Percentiles rank a stretch among this genome's conserved stretches.
Evolutionary conservation across 2,113 vertebrate genomes (phyloP).

Genomic region (Athene cunicularia): DNA sequence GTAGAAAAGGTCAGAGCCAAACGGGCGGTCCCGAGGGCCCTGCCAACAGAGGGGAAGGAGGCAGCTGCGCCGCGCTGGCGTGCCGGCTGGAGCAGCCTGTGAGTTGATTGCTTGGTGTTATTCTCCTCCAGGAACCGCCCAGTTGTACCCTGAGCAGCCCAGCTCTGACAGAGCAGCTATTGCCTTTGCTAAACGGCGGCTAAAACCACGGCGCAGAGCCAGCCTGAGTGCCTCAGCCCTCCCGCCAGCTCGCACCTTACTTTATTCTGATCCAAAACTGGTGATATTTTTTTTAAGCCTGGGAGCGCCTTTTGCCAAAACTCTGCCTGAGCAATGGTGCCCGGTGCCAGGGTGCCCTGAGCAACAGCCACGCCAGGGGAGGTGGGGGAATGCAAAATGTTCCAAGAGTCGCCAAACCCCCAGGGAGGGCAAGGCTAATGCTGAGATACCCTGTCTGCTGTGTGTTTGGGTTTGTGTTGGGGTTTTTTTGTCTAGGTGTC

Average conservation of each 20-base stretch:
- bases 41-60: neutral
- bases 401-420: rapidly evolving
- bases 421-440: neutral
- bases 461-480: neutral
- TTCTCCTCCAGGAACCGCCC: neutral
- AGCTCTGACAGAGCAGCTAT: neutral
- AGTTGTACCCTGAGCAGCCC: neutral
- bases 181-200: neutral
- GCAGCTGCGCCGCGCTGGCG: rapidly evolving
- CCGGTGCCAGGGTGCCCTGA: neutral
- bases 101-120: neutral
- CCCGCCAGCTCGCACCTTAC: neutral
- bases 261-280: neutral
- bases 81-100: rapidly evolving
- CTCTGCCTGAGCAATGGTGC: neutral
- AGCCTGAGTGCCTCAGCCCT: neutral
- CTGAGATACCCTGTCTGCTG: neutral
- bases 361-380: neutral
- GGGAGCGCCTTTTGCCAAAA: neutral
- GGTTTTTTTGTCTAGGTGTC: rapidly evolving
- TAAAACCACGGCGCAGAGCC: rapidly evolving
- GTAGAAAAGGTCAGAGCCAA: neutral
- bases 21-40: neutral
- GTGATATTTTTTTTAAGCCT: neutral
- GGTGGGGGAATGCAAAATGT: neutral